Base-by-base conservation (phyloP, 2,888 invertebrate species). In the Himalopsyche japonica region DNA sequence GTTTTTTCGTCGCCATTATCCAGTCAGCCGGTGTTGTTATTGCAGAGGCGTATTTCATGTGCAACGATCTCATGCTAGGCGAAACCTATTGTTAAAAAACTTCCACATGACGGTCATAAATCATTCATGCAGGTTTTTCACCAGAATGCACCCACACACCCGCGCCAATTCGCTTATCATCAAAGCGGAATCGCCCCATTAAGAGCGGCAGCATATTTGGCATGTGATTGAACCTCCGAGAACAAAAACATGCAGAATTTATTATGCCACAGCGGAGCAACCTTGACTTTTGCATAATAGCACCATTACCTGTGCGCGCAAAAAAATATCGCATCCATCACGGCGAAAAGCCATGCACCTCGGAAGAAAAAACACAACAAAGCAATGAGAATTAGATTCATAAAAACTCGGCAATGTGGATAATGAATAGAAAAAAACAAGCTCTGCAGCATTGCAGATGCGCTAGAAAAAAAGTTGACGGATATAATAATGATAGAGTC, bases 221-320 rank as follows among this genome's bases (percentile, higher is more conserved):
- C 20, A 82, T 83, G 87, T 87, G 86, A 87, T 86, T 87, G 87
- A 87, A 87, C 87, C 83, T 82, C 15, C 77, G 80, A 81, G 81
- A 85, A 85, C 86, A 87, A 87, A 86, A 86, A 84, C 81, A 81
- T 79, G 81, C 81, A 79, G 70, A 81, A 83, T 80, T 64, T 70
- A 85, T 64, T 81, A 82, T 83, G 79, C 82, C 64, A 57, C 81
- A 49, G 34, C 76, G 78, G 81, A 18, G 27, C 82, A 85, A 79
- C 86, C 86, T 86, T 86, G 86, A 86, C 84, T 86, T 86, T 84
- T 86, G 86, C 82, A 84, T 85, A 80, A 84, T 80, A 84, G 15
- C 32, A 70, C 70, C 70, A 84, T 82, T 84, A 84, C 83, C 64
- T 47, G 78, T 30, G 48, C 49, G 27, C 18, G n/a, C 84, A 84